A percentile compares a stretch with the other conserved stretches of the same genome.
These are phyloP conservation scores for Eremophila alpestris DNA, from an alignment of 2,797 vertebrate species.

Conservation along the genomic window DNA sequence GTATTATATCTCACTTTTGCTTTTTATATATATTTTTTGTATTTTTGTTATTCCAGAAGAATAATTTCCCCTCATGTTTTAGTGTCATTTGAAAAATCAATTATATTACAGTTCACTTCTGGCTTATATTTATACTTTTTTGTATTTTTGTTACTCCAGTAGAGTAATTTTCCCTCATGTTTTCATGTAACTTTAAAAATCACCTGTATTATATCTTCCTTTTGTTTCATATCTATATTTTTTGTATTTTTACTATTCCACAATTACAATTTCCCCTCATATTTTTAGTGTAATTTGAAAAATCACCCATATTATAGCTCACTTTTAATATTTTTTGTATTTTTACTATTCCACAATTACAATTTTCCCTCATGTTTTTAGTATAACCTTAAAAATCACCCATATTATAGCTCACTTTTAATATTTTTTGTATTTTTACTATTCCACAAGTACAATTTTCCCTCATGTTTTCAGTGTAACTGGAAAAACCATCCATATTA, in stretches of 20 bases:
- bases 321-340: background rate
- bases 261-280: background rate
- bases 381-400: background rate
- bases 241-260: background rate
- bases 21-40: background rate
- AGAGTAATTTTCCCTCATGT: background rate
- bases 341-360: background rate
- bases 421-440: background rate
- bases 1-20: no score
- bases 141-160: background rate
- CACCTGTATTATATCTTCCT: background rate
- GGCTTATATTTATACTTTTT: background rate
- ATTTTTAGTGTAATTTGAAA: background rate
- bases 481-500: no score
- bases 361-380: background rate
- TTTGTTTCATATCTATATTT: background rate
- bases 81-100: background rate
- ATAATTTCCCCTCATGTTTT: background rate
- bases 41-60: background rate
- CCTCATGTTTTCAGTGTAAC: background rate
- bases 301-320: background rate
- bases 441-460: background rate
- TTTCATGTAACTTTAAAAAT: background rate
- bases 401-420: background rate
- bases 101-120: background rate